A percentile compares a stretch with the other conserved stretches of the same genome.
Evolutionary conservation across 2,888 invertebrate genomes (phyloP).

Genomic region (Empis stercorea): DNA sequence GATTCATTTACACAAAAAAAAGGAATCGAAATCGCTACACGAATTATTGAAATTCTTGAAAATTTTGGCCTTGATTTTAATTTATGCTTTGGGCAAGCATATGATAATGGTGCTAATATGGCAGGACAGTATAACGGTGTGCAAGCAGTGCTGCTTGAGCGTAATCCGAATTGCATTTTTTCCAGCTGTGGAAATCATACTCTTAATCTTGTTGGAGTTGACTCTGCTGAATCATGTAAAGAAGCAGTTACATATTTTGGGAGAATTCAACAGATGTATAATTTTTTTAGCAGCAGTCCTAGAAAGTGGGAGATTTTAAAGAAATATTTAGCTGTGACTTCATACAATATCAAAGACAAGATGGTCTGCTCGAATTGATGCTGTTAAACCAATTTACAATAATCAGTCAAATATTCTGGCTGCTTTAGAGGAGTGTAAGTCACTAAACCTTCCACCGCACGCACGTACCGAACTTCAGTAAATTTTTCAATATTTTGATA

Average conservation of each 20-base stretch:
- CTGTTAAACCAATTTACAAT: background rate
- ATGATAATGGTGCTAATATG: constrained; percentile 6
- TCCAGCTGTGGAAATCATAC: constrained; percentile 3
- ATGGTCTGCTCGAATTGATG: constrained; percentile 4
- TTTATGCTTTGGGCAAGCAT: constrained; percentile 3
- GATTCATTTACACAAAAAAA: background rate
- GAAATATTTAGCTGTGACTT: background rate
- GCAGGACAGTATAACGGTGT: background rate
- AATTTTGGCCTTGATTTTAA: background rate
- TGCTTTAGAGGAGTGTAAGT: background rate
- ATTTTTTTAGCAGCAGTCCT: constrained; percentile 2
- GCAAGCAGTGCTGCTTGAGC: background rate
- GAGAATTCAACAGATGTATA: constrained; percentile 1
- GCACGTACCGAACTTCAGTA: background rate
- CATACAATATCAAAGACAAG: constrained; percentile 1
- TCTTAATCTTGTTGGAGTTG: constrained; percentile 3
- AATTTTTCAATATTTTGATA: background rate
- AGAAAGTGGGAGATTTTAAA: constrained; percentile 5
- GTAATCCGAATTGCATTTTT: background rate
- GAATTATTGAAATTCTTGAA: background rate
- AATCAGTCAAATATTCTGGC: background rate
- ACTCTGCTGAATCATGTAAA: background rate
- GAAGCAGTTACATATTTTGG: constrained; percentile 1
- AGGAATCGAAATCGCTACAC: background rate
- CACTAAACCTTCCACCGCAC: background rate